Conservation (phyloP, 2,797 vertebrate species). For the Gallinago solitaria region DNA sequence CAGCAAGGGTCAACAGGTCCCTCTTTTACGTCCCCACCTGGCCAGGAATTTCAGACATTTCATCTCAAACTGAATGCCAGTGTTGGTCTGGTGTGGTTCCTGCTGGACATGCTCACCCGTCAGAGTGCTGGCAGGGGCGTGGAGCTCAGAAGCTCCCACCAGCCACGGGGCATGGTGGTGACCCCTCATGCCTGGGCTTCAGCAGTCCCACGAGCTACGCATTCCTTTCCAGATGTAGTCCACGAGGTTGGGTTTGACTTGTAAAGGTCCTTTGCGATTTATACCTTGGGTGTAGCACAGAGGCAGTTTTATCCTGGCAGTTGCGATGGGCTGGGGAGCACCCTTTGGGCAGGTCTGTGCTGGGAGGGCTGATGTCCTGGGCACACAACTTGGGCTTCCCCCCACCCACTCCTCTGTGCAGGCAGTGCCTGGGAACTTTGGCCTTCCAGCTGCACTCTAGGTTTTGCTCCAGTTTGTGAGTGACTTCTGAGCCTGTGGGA, state of each 20-base stretch:
- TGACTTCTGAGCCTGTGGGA: neutral
- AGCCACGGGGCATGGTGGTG: no score
- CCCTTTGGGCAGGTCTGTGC: neutral
- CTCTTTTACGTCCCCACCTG: neutral
- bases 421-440: neutral
- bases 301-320: neutral
- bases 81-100: neutral
- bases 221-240: neutral
- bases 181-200: neutral
- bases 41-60: neutral
- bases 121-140: neutral
- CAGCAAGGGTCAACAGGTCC: neutral
- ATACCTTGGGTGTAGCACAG: rapidly evolving
- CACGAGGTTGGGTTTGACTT: neutral
- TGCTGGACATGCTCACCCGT: neutral
- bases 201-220: neutral
- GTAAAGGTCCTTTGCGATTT: neutral
- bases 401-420: rapidly evolving
- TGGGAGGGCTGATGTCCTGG: neutral
- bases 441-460: neutral
- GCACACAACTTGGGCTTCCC: neutral
- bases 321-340: neutral
- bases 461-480: neutral
- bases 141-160: neutral
- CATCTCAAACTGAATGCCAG: rapidly evolving